Evolutionary conservation across 2,888 invertebrate genomes (phyloP).

Genomic region (Ectobius pallidus): DNA sequence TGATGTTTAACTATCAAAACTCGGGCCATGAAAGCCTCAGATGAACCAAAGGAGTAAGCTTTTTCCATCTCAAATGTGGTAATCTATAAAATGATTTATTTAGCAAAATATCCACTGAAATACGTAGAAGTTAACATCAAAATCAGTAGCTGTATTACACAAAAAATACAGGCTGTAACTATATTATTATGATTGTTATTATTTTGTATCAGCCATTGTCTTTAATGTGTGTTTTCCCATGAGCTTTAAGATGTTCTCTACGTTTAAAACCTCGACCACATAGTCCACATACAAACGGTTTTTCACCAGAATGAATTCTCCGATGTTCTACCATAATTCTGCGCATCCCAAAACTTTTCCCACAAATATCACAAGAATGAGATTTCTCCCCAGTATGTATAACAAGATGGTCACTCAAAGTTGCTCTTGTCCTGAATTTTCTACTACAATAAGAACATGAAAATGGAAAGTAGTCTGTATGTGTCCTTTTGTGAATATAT

Average conservation of each 20-base stretch:
- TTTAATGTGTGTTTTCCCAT: constrained; percentile 2
- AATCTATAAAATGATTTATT: no score
- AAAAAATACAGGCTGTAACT: no score
- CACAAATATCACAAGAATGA: constrained; percentile 60
- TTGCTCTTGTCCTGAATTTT: constrained; percentile 59
- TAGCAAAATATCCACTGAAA: no score
- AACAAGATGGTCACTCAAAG: constrained; percentile 61
- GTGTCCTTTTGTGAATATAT: constrained; percentile 66
- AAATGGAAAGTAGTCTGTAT: constrained; percentile 54
- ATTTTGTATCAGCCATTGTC: no score
- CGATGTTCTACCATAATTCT: not conserved
- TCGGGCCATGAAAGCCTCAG: no score
- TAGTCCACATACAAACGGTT: not conserved
- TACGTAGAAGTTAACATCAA: no score
- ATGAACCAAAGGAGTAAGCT: no score
- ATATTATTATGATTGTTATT: no score
- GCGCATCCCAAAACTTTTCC: constrained; percentile 38
- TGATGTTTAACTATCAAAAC: no score
- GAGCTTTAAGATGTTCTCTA: not conserved
- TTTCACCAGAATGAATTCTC: constrained; percentile 13
- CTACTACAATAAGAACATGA: constrained; percentile 63
- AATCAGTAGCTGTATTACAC: no score
- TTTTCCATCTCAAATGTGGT: no score
- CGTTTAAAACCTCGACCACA: constrained; percentile 12
- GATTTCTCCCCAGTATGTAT: constrained; percentile 62